Base-by-base conservation (phyloP, 2,113 vertebrate genomes). In the Podarcis muralis region DNA sequence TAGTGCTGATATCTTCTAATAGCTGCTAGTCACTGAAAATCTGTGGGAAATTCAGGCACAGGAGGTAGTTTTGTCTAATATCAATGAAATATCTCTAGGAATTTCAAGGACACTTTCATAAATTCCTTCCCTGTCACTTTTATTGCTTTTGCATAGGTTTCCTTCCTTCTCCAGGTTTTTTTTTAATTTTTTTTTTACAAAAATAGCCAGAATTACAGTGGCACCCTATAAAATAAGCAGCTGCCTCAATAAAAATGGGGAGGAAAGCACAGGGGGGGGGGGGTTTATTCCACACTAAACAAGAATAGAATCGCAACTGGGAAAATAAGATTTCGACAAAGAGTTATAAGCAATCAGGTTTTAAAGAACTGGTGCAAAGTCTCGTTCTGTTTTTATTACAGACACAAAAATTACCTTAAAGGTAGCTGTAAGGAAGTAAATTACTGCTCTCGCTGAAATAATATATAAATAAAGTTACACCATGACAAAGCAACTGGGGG, bases 11-110 rank as follows among this genome's bases (percentile, higher is more conserved):
- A 53, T 53, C 48, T 53, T 86, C 77, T 85, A 37, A 82, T 82
- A 90, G 68, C 22, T 1, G 8, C 5, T 1, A 0, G 12, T 83
- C 83, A 20, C 30, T 66, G 87, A 66, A 85, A 88, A 90, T 87
- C 80, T 72, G 79, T 66, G 48, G 72, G 27, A 77, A 83, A 79
- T 83, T 88, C 40, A 69, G 48, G 88, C 0, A 25, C 1, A 72
- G 81, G 84, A 68, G 3, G 16, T 68, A 16, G 11, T 85, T 76
- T 76, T 65, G 85, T 77, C 76, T 65, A 62, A 5, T 75, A 20
- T 85, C 66, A 91, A 27, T 85, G 90, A 92, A 93, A 89, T 48
- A 71, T 86, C 76, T 27, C 18, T 22, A 32, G 81, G 86, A n/a
- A 75, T 81, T 90, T 87, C 35, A 69, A 75, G 65, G 85, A 35